phyloP scores from a whole-genome alignment of 1,140 invertebrate genomes.

The Drusus annulatus region DNA sequence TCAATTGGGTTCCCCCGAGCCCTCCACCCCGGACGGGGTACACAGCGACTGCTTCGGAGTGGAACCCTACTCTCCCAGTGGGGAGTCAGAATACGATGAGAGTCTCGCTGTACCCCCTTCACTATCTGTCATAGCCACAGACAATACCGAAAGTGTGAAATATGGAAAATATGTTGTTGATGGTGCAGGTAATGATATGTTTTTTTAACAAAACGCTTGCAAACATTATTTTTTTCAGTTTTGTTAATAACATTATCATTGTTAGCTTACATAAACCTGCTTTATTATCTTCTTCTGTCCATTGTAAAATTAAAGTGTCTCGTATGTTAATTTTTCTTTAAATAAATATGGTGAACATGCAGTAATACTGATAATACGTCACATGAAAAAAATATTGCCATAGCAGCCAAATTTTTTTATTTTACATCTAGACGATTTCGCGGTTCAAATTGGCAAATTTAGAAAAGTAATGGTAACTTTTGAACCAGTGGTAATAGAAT shows the following conservation, averaged over 20 bases:
- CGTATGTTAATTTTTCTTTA: too few relatives aligned
- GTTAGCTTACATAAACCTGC: not conserved
- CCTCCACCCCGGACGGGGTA: conserved; percentile 30
- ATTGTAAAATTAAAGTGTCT: too few relatives aligned
- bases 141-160: not conserved
- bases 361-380: too few relatives aligned
- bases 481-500: too few relatives aligned
- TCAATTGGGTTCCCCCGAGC: conserved; percentile 14
- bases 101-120: conserved; percentile 69
- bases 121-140: conserved; percentile 62
- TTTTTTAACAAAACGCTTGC: not conserved
- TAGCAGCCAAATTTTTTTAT: too few relatives aligned
- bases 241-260: not conserved
- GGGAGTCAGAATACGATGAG: conserved; percentile 67
- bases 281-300: too few relatives aligned
- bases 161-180: conserved; percentile 12
- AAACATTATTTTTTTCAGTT: not conserved
- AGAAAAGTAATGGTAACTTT: too few relatives aligned
- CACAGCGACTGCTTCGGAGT: conserved; percentile 31
- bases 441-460: too few relatives aligned
- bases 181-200: conserved; percentile 28
- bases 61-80: conserved; percentile 38
- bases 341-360: too few relatives aligned
- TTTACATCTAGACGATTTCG: too few relatives aligned
- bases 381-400: too few relatives aligned